phyloP scores from a whole-genome alignment of 2,113 vertebrate species.

The Pteropus alecto region DNA sequence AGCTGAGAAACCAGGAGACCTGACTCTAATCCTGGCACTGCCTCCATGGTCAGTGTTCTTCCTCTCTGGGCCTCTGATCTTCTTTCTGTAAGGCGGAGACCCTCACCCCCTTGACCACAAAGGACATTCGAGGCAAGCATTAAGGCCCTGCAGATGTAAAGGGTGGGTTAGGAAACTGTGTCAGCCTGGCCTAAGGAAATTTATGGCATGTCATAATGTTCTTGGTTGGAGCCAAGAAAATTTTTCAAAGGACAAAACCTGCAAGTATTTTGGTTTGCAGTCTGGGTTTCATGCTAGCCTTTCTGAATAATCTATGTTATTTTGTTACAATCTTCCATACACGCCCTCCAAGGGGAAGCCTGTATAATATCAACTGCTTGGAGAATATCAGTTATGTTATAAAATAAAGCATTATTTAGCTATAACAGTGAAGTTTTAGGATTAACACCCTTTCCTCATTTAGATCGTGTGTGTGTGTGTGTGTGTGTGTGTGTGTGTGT shows the following conservation, averaged over 20 bases:
- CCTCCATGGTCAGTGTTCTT: neutral
- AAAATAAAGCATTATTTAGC: constrained; percentile 15
- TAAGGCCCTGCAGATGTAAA: neutral
- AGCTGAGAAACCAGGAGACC: neutral
- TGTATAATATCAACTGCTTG: neutral
- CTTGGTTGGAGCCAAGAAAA: neutral
- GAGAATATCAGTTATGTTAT: neutral
- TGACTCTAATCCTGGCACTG: neutral
- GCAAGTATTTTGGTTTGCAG: neutral
- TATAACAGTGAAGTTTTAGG: neutral
- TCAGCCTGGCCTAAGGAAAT: neutral
- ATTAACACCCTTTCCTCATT: constrained; percentile 18
- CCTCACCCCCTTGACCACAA: neutral
- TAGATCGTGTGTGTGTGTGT: neutral
- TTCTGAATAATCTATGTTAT: neutral
- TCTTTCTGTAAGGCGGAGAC: neutral
- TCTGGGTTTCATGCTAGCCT: neutral
- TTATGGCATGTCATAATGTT: neutral
- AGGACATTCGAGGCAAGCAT: neutral
- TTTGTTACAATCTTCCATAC: neutral
- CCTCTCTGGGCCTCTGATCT: neutral
- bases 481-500: no score
- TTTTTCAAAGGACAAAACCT: constrained; percentile 15
- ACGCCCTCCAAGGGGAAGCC: neutral
- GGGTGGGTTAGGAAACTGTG: neutral